Conservation (phyloP, 2,113 vertebrate genomes). For the Stigmatopora nigra region DNA sequence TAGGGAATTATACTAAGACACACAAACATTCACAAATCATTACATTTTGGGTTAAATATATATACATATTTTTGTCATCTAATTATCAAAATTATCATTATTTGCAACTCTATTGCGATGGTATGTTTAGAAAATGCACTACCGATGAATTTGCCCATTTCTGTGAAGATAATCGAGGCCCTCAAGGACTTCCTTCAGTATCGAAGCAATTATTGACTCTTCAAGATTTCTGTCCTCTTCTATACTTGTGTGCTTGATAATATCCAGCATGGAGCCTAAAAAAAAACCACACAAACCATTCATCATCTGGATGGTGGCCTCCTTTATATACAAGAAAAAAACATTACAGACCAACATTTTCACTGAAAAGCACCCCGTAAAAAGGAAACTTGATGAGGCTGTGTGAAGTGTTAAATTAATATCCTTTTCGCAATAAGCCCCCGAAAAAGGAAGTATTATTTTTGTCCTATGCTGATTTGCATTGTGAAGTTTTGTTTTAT, state of each 20-base stretch:
- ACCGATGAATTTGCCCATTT: constrained; percentile 98
- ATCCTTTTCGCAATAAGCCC: too few relatives aligned
- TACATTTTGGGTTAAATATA: too few relatives aligned
- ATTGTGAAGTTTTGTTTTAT: too few relatives aligned
- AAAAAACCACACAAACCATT: constrained; percentile 5
- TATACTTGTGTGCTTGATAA: constrained; percentile 91
- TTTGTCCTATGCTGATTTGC: too few relatives aligned
- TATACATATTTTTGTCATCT: neutral
- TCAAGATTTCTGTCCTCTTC: constrained; percentile 90
- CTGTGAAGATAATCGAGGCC: constrained; percentile 95
- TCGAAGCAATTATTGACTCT: constrained; percentile 91
- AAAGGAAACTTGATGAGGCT: neutral
- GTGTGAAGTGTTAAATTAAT: too few relatives aligned
- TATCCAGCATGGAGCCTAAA: constrained; percentile 95
- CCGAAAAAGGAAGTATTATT: too few relatives aligned
- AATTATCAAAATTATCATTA: too few relatives aligned
- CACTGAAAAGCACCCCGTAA: neutral
- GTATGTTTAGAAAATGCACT: constrained; percentile 14
- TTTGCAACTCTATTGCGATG: too few relatives aligned
- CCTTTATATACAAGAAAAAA: neutral
- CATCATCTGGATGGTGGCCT: neutral
- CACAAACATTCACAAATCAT: neutral
- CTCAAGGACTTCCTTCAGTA: constrained; percentile 96
- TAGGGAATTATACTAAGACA: neutral
- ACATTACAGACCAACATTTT: neutral